Evolutionary conservation across 2,888 invertebrate genomes (phyloP), one percentile per base, ranked within the genome.

Genomic region (Cotesia congregata): DNA sequence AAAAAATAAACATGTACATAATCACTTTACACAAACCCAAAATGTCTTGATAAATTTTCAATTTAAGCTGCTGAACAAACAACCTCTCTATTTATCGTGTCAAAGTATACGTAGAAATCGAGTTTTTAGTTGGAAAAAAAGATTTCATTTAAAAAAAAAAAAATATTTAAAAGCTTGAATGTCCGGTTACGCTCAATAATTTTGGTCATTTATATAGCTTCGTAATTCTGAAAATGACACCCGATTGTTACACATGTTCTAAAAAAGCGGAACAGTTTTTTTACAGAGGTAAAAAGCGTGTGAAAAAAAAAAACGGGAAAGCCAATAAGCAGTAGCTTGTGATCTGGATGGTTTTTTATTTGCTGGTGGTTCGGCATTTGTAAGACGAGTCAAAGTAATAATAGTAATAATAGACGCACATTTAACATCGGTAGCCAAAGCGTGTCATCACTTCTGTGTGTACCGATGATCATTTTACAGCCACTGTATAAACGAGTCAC

Each of bases 391-490:
- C 70, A 59, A 39, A 75, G 76, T 64, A 17, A 68, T 67, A 62
- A 68, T 38, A 72, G 50, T 67, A 74, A 70, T 77, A 79, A 71
- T 75, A n/a, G 15, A 76, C 77, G 73, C 72, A 74, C 41, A 76
- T 78, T 59, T 77, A 41, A 73, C 73, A 75, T 86, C 85, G 85
- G 86, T 86, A 86, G 85, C 86, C 85, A 85, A 80, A 85, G 85
- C 85, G 85, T 85, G 86, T 88, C 88, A 85, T 86, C 87, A 87
- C 88, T 84, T 85, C 80, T 84, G 82, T 81, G 77, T 79, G 81
- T 50, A 50, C 78, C 85, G 80, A 88, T 88, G 83, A 88, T 88
- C 83, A 84, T 82, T 87, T 87, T 88, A 87, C 84, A 83, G 81
- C 81, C 79, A 80, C 80, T 83, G 50, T 50, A 83, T 85, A 85